Conservation (phyloP, 1,140 invertebrate genomes). For the Drosophila seguyi region DNA sequence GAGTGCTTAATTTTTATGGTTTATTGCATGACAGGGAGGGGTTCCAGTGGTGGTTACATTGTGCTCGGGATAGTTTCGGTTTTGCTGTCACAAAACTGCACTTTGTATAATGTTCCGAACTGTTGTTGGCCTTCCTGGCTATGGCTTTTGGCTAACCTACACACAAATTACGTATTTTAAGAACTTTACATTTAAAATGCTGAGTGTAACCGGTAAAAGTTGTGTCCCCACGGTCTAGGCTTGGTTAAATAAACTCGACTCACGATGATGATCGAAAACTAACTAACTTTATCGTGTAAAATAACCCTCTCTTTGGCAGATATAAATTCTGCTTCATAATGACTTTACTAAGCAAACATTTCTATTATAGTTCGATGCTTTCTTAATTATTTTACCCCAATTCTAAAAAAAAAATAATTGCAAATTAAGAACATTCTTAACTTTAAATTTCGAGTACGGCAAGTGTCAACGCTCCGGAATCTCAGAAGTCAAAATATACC, state of each 20-base stretch:
- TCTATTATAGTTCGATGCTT: neutral
- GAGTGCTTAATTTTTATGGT: slow-evolving; percentile 74
- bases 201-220: neutral
- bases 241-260: neutral
- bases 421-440: slow-evolving; percentile 31
- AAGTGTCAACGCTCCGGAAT: slow-evolving; percentile 41
- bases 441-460: slow-evolving; percentile 27
- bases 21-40: slow-evolving; percentile 58
- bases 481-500: slow-evolving; percentile 3
- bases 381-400: neutral
- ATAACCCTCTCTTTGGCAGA: too few species aligned
- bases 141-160: neutral
- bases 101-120: slow-evolving; percentile 56
- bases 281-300: too few species aligned
- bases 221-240: neutral
- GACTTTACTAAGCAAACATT: too few species aligned
- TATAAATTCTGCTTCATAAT: too few species aligned
- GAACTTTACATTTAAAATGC: slow-evolving; percentile 36
- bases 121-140: slow-evolving; percentile 21
- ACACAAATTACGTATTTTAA: slow-evolving; percentile 52
- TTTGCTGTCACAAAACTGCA: slow-evolving; percentile 57
- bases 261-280: neutral
- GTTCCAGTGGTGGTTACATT: slow-evolving; percentile 44
- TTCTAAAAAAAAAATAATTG: slow-evolving; percentile 3
- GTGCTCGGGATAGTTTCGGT: slow-evolving; percentile 37